Evolutionary conservation across 2,113 vertebrate genomes (phyloP).

Genomic region (Nannospalax galili): DNA sequence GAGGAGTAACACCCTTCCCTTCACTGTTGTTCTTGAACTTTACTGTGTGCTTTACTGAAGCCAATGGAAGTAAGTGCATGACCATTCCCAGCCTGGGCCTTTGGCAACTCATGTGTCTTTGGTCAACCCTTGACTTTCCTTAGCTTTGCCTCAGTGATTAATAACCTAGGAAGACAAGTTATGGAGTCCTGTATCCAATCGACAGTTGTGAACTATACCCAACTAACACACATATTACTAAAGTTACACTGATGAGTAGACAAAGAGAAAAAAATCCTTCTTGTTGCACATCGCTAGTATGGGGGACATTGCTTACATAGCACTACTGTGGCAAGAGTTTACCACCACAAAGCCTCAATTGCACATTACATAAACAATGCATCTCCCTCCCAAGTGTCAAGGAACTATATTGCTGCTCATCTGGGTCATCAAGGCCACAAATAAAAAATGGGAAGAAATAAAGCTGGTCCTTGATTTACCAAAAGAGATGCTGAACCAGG

Average conservation of each 20-base stretch:
- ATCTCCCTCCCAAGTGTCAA: background rate
- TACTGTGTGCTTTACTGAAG: background rate
- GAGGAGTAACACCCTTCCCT: background rate
- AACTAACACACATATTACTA: slow-evolving; percentile 3
- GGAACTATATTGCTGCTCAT: background rate
- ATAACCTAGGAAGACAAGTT: background rate
- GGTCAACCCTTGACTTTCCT: background rate
- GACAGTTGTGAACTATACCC: background rate
- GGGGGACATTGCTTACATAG: background rate
- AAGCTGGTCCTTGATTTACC: background rate
- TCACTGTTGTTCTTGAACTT: background rate
- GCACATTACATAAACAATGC: background rate
- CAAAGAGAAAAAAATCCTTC: slow-evolving; percentile 11
- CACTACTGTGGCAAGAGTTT: background rate
- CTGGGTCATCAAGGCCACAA: background rate
- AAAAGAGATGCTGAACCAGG: background rate
- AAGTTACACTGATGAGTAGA: background rate
- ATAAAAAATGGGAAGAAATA: background rate
- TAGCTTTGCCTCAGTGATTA: background rate
- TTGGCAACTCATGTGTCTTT: background rate
- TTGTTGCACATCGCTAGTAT: background rate
- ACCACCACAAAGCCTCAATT: background rate
- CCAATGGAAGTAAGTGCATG: background rate
- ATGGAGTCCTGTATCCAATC: background rate
- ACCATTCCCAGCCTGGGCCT: background rate